Evolutionary conservation across 2,797 vertebrate species (phyloP), one percentile per base, ranked within the genome.

Genomic region (Notolabrus celidotus): DNA sequence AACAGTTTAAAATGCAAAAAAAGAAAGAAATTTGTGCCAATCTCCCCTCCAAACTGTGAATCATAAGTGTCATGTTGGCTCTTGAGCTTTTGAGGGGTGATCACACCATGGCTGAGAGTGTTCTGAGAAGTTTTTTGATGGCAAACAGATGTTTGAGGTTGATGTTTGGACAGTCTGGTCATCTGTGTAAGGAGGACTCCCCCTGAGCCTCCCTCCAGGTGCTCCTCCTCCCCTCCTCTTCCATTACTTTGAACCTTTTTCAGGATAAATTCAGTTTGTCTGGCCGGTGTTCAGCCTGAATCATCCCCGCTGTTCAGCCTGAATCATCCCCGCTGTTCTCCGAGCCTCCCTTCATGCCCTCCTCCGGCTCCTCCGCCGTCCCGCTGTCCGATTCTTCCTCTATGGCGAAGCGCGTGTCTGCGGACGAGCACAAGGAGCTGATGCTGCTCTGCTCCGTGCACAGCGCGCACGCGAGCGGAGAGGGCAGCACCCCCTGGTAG

Each of bases 391-490:
- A 91, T 75, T 95, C 96, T 84, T 98, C 97, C 89, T 98, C 96
- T 62, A 98, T 97, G 74, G 96, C 93, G 82, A 96, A 78, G 78
- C 94, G 96, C 56, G 95, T 91, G 0, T 99, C 97, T n/a, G 95
- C 94, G n/a, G 95, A 95, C 14, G 97, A 98, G 80, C 96, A 96
- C 74, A 97, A 95, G 0, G 97, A 98, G 81, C 96, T 98, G 62
- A 96, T 77, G 1, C 97, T 99, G 91, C 96, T 96, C 51, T 96
- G 96, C 84, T 98, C 97, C 88, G 96, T 89, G 91, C 96, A 98
- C 69, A 96, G 90, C 33, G 94, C 93, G 0, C 97, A 99, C 66
- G 96, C 95, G 74, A 97, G 93, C 52, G 96, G 91, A 0, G 95
- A 94, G 0, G 94, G 93, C 7, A 77, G 84, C 86, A 92, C 88